Conservation (phyloP, 2,797 vertebrate species). For the Hylomyscus alleni region DNA sequence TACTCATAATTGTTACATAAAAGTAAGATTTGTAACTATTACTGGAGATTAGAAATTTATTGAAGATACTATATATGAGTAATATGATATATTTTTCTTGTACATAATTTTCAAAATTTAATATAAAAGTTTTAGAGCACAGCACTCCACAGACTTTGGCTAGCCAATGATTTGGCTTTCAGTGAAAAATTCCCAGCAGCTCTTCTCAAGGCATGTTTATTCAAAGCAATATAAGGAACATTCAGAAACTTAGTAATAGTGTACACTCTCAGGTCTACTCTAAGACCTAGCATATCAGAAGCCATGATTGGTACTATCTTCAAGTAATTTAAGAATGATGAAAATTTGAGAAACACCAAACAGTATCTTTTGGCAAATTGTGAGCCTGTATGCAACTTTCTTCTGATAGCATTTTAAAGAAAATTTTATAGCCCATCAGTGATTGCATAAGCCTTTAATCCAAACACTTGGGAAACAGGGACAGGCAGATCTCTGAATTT, state of each 20-base stretch:
- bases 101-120: constrained; percentile 52
- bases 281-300: not conserved
- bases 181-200: not conserved
- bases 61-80: constrained; percentile 42
- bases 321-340: constrained; percentile 1
- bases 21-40: constrained; percentile 56
- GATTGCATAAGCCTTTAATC: not conserved
- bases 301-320: constrained; percentile 1
- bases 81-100: not conserved
- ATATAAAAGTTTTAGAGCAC: constrained; percentile 54
- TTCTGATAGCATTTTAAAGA: constrained; percentile 22
- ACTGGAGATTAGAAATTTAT: constrained; percentile 16
- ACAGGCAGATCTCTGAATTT: no score
- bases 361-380: not conserved
- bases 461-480: not conserved
- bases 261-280: not conserved
- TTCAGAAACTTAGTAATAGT: not conserved
- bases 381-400: not conserved
- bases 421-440: not conserved
- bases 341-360: not conserved
- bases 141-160: not conserved
- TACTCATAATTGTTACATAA: constrained; percentile 39
- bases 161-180: not conserved
- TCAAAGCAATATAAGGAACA: not conserved
- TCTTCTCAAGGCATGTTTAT: not conserved